A percentile compares a stretch with the other conserved stretches of the same genome.
Conservation (phyloP, 2,888 invertebrate species). For the Micropterix aruncella region DNA sequence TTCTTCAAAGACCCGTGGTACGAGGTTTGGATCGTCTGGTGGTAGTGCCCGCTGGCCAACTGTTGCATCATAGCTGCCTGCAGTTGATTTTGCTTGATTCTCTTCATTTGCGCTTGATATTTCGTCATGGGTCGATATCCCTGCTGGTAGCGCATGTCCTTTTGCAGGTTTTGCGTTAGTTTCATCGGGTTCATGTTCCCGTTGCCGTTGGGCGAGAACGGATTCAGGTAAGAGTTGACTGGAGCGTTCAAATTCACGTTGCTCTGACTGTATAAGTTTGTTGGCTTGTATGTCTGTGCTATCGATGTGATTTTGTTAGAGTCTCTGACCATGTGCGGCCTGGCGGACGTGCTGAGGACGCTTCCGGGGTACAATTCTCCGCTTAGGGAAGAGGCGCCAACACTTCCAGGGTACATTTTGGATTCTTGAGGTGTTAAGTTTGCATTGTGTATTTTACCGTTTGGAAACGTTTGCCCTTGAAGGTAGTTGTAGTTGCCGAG, state of each 20-base stretch:
- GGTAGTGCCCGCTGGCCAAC: conserved; percentile 22
- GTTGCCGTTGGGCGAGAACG: conserved; percentile 22
- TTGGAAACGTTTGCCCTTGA: conserved; percentile 22
- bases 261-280: conserved; percentile 23
- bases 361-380: conserved; percentile 19
- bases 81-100: conserved; percentile 22
- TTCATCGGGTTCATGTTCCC: conserved; percentile 27
- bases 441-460: conserved; percentile 17
- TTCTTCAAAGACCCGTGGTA: not conserved
- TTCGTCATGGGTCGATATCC: conserved; percentile 26
- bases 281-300: conserved; percentile 33
- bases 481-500: conserved; percentile 23
- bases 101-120: conserved; percentile 18
- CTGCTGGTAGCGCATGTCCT: conserved; percentile 27
- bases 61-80: conserved; percentile 28
- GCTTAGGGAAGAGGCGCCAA: conserved; percentile 26
- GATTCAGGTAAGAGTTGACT: conserved; percentile 32
- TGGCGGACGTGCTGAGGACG: conserved; percentile 22
- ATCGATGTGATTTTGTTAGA: conserved; percentile 30
- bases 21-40: conserved; percentile 5
- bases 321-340: conserved; percentile 27
- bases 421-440: conserved; percentile 6
- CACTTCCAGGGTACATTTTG: conserved; percentile 18
- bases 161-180: conserved; percentile 28
- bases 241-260: conserved; percentile 25